Conservation (phyloP, 2,888 invertebrate species). For the Koerneria pararmatus region DNA sequence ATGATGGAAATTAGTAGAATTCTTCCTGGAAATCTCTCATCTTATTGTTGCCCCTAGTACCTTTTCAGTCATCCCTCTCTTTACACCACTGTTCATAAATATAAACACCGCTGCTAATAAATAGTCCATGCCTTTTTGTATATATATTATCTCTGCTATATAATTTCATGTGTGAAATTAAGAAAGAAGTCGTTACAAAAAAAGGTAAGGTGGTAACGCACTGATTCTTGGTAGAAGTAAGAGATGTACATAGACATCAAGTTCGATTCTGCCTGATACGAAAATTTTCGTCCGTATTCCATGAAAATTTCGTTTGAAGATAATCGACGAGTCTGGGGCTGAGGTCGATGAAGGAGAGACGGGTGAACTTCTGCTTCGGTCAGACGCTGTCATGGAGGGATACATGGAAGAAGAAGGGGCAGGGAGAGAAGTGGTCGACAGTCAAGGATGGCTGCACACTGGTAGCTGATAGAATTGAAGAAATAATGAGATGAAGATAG, state of each 20-base stretch:
- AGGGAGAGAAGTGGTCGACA: constrained; percentile 64
- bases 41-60: no score
- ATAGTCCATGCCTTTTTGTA: no score
- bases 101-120: no score
- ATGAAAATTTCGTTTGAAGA: constrained; percentile 7
- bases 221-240: constrained; percentile 11
- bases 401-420: neutral
- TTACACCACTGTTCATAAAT: no score
- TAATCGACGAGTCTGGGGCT: constrained; percentile 61
- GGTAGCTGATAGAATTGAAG: constrained; percentile 50
- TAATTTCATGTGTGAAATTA: no score
- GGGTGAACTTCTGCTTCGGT: constrained; percentile 81
- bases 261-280: neutral
- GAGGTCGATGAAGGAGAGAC: constrained; percentile 67
- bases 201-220: neutral
- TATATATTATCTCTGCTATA: no score
- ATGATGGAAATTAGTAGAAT: no score
- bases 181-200: neutral
- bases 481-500: no score
- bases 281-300: no score
- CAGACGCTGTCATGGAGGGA: constrained; percentile 78
- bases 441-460: constrained; percentile 75
- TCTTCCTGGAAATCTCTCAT: no score
- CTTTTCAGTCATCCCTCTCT: no score
- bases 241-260: constrained; percentile 1